Conservation (phyloP, 2,888 invertebrate species). For the Cosmopolites sordidus region DNA sequence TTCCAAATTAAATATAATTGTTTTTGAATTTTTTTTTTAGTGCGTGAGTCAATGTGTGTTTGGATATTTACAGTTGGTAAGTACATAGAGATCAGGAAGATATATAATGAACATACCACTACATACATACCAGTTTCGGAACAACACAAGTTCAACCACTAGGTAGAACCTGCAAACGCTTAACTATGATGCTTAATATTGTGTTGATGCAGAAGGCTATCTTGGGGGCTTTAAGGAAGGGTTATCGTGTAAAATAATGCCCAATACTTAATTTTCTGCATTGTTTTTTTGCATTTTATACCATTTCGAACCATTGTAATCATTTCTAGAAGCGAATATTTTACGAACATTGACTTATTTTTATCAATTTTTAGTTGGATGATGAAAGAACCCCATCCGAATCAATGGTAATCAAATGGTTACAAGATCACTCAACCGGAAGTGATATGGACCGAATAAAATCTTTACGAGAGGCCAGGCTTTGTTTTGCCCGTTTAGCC, state of each 20-base stretch:
- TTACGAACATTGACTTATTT: too few relatives aligned
- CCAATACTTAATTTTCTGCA: too few relatives aligned
- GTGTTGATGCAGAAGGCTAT: too few relatives aligned
- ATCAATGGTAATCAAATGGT: conserved; percentile 45
- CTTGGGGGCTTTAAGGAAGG: too few relatives aligned
- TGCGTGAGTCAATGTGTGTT: conserved; percentile 46
- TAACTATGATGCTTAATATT: too few relatives aligned
- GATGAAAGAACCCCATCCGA: conserved; percentile 46
- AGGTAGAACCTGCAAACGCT: too few relatives aligned
- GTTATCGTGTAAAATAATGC: too few relatives aligned
- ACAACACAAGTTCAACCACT: too few relatives aligned
- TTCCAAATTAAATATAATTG: neutral
- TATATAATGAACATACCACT: too few relatives aligned
- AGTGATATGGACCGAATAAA: conserved; percentile 42
- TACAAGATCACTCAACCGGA: conserved; percentile 42
- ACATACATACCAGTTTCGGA: too few relatives aligned
- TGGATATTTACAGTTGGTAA: conserved; percentile 45
- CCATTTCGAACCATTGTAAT: neutral
- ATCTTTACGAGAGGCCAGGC: conserved; percentile 41
- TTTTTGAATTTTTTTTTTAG: conserved; percentile 32
- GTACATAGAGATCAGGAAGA: too few relatives aligned
- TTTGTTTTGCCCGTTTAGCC: conserved; percentile 45
- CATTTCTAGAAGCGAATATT: neutral
- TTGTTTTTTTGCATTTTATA: neutral
- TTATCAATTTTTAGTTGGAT: conserved; percentile 39